Conservation (phyloP, 2,797 vertebrate genomes). For the Paramormyrops hopkinsi region DNA sequence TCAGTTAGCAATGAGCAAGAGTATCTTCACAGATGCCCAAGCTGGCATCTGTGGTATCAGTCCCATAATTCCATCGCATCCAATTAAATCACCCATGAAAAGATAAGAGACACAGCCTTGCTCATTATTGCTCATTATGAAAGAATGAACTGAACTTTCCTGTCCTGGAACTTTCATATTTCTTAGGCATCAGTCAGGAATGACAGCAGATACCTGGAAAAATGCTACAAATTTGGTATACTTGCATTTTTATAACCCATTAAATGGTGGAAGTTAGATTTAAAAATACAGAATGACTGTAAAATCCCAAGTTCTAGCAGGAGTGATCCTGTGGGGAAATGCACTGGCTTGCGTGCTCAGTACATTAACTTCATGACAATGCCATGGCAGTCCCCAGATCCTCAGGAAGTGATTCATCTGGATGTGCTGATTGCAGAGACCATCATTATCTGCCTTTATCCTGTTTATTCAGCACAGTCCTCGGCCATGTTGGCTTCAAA, state of each 20-base stretch:
- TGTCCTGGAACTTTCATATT: background rate
- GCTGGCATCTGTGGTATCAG: background rate
- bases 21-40: background rate
- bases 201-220: background rate
- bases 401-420: constrained; percentile 12
- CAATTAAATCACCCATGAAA: background rate
- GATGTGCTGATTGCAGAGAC: constrained; percentile 6
- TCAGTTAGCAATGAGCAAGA: background rate
- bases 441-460: background rate
- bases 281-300: constrained; percentile 6
- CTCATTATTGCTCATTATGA: background rate
- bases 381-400: background rate
- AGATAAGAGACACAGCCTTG: background rate
- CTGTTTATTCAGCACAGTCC: background rate
- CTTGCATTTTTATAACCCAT: background rate
- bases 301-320: background rate
- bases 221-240: background rate
- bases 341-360: background rate
- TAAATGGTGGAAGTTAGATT: background rate
- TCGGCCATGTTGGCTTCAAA: background rate
- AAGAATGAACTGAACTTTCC: background rate
- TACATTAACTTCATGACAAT: background rate
- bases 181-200: background rate
- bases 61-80: background rate
- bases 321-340: background rate